Evolutionary conservation across 1,140 invertebrate genomes (phyloP).

Genomic region (Drosophila nannoptera): DNA sequence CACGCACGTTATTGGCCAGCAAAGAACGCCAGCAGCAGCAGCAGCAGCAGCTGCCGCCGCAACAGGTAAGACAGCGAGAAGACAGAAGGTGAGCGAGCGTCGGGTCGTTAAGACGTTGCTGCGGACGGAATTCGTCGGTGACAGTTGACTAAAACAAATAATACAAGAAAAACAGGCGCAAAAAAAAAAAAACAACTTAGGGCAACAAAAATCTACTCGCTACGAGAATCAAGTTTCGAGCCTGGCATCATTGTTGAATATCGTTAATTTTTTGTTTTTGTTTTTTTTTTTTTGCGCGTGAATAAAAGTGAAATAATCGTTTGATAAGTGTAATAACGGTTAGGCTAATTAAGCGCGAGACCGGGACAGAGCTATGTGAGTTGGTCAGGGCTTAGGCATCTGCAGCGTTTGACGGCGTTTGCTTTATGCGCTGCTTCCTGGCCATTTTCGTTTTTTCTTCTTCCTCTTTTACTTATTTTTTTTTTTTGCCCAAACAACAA

Average conservation of each 20-base stretch:
- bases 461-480: neutral
- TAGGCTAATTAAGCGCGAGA: slow-evolving; percentile 16
- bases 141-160: slow-evolving; percentile 27
- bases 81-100: slow-evolving; percentile 73
- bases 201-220: slow-evolving; percentile 21
- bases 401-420: slow-evolving; percentile 3
- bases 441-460: neutral
- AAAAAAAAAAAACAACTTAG: slow-evolving; percentile 23
- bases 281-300: slow-evolving; percentile 37
- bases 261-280: slow-evolving; percentile 20
- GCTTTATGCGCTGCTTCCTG: slow-evolving; percentile 18
- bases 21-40: slow-evolving; percentile 32
- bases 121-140: slow-evolving; percentile 48
- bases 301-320: slow-evolving; percentile 43
- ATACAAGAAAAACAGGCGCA: slow-evolving; percentile 23
- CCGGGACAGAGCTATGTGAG: neutral
- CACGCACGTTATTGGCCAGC: slow-evolving; percentile 21
- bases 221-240: slow-evolving; percentile 66
- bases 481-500: slow-evolving; percentile 53
- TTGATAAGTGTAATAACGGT: slow-evolving; percentile 24
- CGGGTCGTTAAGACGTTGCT: slow-evolving; percentile 63
- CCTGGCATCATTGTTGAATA: slow-evolving; percentile 57
- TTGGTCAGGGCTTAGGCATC: slow-evolving; percentile 12
- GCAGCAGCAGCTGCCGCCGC: too few relatives aligned
- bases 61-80: slow-evolving; percentile 63